phyloP scores from a whole-genome alignment of 2,888 invertebrate genomes.

The Volucella bombylans region DNA sequence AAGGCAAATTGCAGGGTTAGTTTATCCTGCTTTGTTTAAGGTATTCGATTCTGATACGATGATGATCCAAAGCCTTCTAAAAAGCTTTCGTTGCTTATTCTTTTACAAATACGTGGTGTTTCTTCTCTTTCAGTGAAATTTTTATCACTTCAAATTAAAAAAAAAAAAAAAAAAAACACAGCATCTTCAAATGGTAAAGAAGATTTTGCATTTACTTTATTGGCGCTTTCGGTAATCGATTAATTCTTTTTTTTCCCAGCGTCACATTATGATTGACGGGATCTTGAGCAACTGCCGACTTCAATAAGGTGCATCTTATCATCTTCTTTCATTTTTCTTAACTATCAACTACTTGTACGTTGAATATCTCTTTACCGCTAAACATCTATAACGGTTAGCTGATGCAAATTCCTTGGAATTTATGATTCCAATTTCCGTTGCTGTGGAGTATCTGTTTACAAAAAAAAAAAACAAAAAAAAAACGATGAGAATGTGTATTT shows the following conservation, averaged over 20 bases:
- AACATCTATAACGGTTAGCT: slow-evolving; percentile 27
- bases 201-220: slow-evolving; percentile 1
- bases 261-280: slow-evolving; percentile 38
- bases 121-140: too few species aligned
- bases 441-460: slow-evolving; percentile 51
- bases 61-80: too few species aligned
- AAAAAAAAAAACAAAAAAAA: slow-evolving; percentile 19
- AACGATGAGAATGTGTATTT: slow-evolving; percentile 32
- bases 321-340: not conserved
- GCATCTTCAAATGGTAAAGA: not conserved
- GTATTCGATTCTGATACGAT: too few species aligned
- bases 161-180: not conserved
- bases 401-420: slow-evolving; percentile 51
- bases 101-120: too few species aligned
- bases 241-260: not conserved
- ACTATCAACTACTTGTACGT: slow-evolving; percentile 21
- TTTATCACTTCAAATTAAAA: not conserved
- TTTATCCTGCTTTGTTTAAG: too few species aligned
- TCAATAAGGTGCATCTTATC: not conserved
- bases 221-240: slow-evolving; percentile 22
- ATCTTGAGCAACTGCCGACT: not conserved
- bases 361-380: not conserved
- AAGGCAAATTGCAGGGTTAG: too few species aligned
- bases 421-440: slow-evolving; percentile 53
- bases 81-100: too few species aligned